Evolutionary conservation across 1,140 invertebrate genomes (phyloP), one percentile per base, ranked within the genome.

Genomic region (Leptinotarsa lineolata): DNA sequence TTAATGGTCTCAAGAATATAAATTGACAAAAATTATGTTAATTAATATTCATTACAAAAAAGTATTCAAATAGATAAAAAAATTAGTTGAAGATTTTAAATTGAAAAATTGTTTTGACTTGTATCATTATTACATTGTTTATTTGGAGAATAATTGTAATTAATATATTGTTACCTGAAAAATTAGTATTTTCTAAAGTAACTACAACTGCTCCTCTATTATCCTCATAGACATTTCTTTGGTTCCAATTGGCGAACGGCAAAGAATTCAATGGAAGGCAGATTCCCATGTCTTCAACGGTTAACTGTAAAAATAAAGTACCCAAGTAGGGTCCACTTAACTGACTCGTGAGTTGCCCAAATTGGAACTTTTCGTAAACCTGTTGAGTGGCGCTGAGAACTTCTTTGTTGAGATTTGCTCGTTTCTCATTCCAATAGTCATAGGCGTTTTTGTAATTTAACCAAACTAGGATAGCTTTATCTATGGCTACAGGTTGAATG

Each of bases 371-470:
- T 80, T 94, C 90, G 77, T 91, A 89, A 5, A 90, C 78, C 81
- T 94, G 93, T 78, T 94, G 92, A 13, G 93, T 94, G 11, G 95
- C 93, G 64, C 91, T 91, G 13, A 94, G 84, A 22, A 96, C 93
- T 83, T 97, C 93, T 76, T 93, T 94, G 80, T 95, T 96, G 2
- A 97, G 86, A 82, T 92, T 94, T 0, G 93, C 91, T 21, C 96
- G 85, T 85, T 98, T 97, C 83, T 98, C 97, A 77, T 96, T 97
- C 97, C 97, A 99, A 85, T 98, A 99, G 83, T 99, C 97, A 81
- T 99, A 99, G 0, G 97, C 97, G 86, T 98, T 98, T 85, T 98
- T 98, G 83, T 99, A 99, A 86, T 98, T 99, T 60, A 99, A 86
- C 97, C 97, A 99, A 11, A 99, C 96, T 1, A 99, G 88, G 74